Evolutionary conservation across 2,797 vertebrate species (phyloP).

Genomic region (Chelidonichthys spinosus): DNA sequence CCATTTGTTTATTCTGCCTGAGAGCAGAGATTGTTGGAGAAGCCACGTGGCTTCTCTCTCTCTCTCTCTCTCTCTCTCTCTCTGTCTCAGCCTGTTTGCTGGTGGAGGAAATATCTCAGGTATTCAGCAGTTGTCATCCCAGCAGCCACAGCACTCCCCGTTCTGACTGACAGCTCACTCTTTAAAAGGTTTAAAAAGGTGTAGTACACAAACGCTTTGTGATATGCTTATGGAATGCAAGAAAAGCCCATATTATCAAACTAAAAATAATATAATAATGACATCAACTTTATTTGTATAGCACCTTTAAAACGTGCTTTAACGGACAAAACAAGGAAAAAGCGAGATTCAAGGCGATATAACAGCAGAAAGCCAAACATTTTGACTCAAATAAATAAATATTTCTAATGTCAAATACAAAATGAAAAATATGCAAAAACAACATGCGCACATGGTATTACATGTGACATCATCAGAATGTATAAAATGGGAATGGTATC

Average conservation of each 20-base stretch:
- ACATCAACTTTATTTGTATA: too few relatives aligned
- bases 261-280: background rate
- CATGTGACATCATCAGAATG: background rate
- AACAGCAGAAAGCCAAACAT: too few relatives aligned
- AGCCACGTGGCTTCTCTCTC: conserved; percentile 28
- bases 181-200: conserved; percentile 14
- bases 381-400: too few relatives aligned
- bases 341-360: too few relatives aligned
- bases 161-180: conserved; percentile 27
- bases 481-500: background rate
- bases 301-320: too few relatives aligned
- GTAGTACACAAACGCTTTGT: background rate
- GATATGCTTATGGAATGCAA: background rate
- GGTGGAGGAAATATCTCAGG: conserved; percentile 57
- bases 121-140: conserved; percentile 62
- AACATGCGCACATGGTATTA: background rate
- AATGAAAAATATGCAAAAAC: background rate
- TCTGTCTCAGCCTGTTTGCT: conserved; percentile 62
- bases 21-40: conserved; percentile 27
- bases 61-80: background rate
- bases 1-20: conserved; percentile 68
- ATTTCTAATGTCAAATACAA: background rate
- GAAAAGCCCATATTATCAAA: background rate
- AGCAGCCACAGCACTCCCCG: conserved; percentile 20
- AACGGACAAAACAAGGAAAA: too few relatives aligned